Evolutionary conservation across 2,113 vertebrate genomes (phyloP).

Genomic region (Procavia capensis): DNA sequence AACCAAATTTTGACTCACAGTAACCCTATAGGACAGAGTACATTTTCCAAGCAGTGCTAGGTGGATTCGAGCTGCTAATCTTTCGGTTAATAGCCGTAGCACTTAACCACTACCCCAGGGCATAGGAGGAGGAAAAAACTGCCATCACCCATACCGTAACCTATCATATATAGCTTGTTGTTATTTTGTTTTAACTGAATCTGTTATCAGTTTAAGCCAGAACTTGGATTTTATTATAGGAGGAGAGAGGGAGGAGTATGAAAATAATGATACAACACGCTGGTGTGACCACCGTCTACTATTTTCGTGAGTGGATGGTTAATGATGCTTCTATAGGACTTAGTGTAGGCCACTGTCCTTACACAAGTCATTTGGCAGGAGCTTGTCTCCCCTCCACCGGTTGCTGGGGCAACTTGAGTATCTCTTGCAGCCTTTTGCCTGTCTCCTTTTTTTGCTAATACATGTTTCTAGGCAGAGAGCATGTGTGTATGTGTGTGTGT

Average conservation of each 20-base stretch:
- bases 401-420: conserved; percentile 56
- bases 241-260: neutral
- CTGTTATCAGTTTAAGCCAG: neutral
- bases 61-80: too few relatives aligned
- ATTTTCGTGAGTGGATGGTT: conserved; percentile 40
- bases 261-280: neutral
- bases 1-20: too few relatives aligned
- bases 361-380: conserved; percentile 35
- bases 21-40: too few relatives aligned
- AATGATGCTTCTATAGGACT: neutral
- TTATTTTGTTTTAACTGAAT: neutral
- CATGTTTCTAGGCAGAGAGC: neutral
- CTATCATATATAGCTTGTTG: neutral
- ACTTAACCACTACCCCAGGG: too few relatives aligned
- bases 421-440: conserved; percentile 34
- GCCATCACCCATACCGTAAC: fast-evolving
- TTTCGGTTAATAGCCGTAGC: too few relatives aligned
- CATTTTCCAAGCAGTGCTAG: too few relatives aligned
- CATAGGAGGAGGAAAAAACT: neutral
- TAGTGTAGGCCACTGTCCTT: neutral
- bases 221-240: neutral
- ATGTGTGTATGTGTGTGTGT: neutral
- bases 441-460: conserved; percentile 39
- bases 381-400: conserved; percentile 6
- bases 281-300: neutral